Evolutionary conservation across 2,113 vertebrate genomes (phyloP).

Genomic region (Agelaius tricolor): DNA sequence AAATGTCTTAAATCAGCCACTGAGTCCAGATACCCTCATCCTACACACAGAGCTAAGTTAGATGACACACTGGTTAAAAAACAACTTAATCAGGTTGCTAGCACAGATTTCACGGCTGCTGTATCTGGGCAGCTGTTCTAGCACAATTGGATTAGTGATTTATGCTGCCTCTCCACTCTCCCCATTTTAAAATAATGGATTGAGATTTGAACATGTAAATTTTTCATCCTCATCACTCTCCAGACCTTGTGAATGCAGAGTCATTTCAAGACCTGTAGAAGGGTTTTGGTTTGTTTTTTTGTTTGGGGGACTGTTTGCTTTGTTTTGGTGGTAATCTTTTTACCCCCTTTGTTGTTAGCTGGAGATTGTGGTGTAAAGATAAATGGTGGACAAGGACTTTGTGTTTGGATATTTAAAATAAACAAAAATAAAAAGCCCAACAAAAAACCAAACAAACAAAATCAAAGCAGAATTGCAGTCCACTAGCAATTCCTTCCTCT

Average conservation of each 20-base stretch:
- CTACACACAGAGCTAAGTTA: not conserved
- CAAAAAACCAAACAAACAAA: not conserved
- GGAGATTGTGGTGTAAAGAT: not conserved
- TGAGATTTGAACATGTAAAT: not conserved
- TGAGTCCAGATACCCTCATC: not conserved
- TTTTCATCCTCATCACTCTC: not conserved
- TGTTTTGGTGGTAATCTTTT: not conserved
- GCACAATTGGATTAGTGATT: not conserved
- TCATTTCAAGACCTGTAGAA: not conserved
- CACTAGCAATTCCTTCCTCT: not conserved
- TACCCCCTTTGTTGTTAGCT: not conserved
- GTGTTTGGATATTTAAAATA: not conserved
- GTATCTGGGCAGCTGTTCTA: not conserved
- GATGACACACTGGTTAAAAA: not conserved
- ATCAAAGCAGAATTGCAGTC: not conserved
- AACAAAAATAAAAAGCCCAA: not conserved
- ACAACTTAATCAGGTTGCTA: slow-evolving; percentile 4
- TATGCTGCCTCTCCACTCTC: not conserved
- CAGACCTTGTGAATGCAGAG: not conserved
- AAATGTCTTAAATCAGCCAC: not conserved
- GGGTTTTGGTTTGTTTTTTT: not conserved
- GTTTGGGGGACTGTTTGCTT: not conserved
- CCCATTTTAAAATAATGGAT: not conserved
- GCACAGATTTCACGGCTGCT: not conserved
- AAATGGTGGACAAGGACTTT: not conserved